These are phyloP conservation scores for Regulus satrapa DNA, from an alignment of 2,113 vertebrate genomes.

Conservation along the genomic window DNA sequence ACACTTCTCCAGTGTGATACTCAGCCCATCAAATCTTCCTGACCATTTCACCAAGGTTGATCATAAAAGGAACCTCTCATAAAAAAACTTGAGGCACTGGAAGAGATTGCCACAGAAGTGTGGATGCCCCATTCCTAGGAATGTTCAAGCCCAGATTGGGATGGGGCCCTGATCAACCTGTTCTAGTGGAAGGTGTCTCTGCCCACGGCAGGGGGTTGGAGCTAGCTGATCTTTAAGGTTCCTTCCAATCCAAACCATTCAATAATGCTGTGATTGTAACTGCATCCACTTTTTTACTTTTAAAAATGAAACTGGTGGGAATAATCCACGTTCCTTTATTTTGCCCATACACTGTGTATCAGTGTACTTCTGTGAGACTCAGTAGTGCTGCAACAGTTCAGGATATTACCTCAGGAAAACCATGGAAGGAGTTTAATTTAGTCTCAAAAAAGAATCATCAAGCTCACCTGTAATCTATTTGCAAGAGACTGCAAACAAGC, in stretches of 20 bases:
- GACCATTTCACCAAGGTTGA: not conserved
- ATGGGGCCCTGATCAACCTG: not conserved
- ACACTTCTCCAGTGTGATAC: not conserved
- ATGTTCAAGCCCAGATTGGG: not conserved
- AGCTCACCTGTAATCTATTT: not conserved
- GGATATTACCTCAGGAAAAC: not conserved
- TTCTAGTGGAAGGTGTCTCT: not conserved
- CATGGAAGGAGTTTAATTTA: not conserved
- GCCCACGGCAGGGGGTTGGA: not conserved
- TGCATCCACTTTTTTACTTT: not conserved
- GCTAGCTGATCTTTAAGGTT: not conserved
- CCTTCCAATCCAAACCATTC: not conserved
- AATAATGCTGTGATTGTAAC: not conserved
- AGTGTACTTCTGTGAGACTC: not conserved
- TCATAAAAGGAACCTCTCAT: not conserved
- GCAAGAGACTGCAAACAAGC: not conserved
- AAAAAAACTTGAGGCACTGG: not conserved
- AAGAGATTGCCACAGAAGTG: not conserved
- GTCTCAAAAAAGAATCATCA: not conserved
- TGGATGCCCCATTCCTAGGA: not conserved
- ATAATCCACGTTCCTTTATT: not conserved
- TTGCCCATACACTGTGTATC: accelerated
- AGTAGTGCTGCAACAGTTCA: not conserved
- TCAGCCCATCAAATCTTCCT: not conserved
- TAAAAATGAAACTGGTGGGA: not conserved